Percentiles rank a stretch among this genome's conserved stretches.
phyloP scores from a whole-genome alignment of 2,113 vertebrate genomes.

The Terrapene triunguis region DNA sequence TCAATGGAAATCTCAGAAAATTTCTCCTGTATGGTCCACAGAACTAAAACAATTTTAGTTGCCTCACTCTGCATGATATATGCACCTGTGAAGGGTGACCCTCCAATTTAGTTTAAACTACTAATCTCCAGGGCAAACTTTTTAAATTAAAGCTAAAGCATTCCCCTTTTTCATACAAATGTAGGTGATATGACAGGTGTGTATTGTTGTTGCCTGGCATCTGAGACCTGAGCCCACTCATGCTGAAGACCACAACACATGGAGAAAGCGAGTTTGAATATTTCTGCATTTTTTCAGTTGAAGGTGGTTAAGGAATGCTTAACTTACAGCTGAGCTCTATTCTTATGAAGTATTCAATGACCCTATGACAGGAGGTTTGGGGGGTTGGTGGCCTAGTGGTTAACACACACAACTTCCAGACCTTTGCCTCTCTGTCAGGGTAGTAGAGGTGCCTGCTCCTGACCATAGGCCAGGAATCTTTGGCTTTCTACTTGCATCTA shows the following conservation, averaged over 20 bases:
- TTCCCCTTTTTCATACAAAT: neutral
- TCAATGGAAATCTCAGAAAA: neutral
- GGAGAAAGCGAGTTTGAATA: neutral
- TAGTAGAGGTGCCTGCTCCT: too few species aligned
- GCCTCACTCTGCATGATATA: rapidly evolving
- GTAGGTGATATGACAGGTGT: neutral
- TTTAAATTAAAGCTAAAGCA: neutral
- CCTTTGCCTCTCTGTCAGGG: too few species aligned
- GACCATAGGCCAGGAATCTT: too few species aligned
- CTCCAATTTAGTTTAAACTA: neutral
- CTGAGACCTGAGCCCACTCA: neutral
- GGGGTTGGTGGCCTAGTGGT: too few species aligned
- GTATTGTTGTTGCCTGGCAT: neutral
- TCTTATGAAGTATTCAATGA: too few species aligned
- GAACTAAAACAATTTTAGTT: neutral
- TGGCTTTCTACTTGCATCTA: too few species aligned
- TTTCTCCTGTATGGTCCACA: neutral
- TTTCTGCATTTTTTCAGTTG: too few species aligned
- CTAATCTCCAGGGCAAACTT: neutral
- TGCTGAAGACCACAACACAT: neutral
- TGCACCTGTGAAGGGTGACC: neutral
- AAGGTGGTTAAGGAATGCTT: too few species aligned
- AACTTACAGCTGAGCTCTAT: too few species aligned
- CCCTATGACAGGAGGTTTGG: too few species aligned
- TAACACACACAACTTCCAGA: too few species aligned